These are phyloP conservation scores for Balearica regulorum DNA, from an alignment of 2,797 vertebrate species.

Conservation along the genomic window DNA sequence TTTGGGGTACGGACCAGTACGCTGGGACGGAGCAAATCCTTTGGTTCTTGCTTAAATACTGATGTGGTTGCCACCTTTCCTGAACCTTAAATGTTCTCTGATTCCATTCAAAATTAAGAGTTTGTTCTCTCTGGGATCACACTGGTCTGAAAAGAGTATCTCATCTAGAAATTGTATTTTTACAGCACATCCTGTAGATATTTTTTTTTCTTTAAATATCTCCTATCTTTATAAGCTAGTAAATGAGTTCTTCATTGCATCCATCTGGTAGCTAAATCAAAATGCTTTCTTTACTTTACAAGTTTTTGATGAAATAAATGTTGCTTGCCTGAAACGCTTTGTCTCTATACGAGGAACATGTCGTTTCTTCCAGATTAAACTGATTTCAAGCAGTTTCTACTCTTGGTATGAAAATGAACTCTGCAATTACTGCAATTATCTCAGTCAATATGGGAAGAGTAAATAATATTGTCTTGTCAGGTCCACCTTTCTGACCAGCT, in stretches of 20 bases:
- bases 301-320: not conserved
- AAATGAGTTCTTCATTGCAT: not conserved
- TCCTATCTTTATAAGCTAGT: not conserved
- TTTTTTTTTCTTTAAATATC: not conserved
- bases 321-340: not conserved
- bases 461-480: not conserved
- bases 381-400: not conserved
- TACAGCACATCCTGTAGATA: not conserved
- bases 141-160: not conserved
- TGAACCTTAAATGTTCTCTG: not conserved
- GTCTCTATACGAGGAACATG: not conserved
- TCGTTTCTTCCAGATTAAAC: not conserved
- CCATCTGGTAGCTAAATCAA: conserved; percentile 4
- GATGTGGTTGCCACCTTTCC: not conserved
- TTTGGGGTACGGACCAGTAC: not conserved
- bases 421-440: not conserved
- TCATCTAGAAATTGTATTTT: not conserved
- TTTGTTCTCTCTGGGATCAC: not conserved
- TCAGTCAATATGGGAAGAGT: not conserved
- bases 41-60: not conserved
- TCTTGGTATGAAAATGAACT: not conserved
- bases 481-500: not conserved
- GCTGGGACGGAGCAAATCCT: not conserved
- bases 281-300: not conserved
- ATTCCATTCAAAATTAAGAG: not conserved